phyloP scores from a whole-genome alignment of 1,140 invertebrate genomes.

The Arion vulgaris region DNA sequence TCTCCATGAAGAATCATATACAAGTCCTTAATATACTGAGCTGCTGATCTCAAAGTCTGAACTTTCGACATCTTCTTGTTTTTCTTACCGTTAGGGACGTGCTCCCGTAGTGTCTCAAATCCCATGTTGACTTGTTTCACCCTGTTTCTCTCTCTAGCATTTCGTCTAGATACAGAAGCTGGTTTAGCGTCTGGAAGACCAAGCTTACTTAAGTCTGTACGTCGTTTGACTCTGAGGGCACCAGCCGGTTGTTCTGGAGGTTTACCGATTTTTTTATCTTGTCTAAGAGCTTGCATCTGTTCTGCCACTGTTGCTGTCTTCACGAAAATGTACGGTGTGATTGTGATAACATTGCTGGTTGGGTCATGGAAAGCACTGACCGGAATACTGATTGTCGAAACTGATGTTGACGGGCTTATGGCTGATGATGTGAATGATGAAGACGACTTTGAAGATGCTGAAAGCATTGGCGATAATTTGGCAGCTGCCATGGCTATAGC shows the following conservation, averaged over 20 bases:
- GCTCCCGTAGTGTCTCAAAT: slow-evolving; percentile 69
- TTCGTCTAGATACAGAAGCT: slow-evolving; percentile 89
- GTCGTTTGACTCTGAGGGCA: slow-evolving; percentile 62
- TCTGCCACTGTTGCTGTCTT: slow-evolving; percentile 64
- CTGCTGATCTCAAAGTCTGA: slow-evolving; percentile 91
- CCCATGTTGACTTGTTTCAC: slow-evolving; percentile 93
- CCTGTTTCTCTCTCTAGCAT: slow-evolving; percentile 92
- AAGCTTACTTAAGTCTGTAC: slow-evolving; percentile 62
- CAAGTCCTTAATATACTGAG: slow-evolving; percentile 91
- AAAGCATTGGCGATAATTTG: neutral
- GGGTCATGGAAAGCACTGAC: slow-evolving; percentile 48
- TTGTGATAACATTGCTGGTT: slow-evolving; percentile 47
- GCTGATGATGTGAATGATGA: neutral
- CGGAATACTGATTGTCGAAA: slow-evolving; percentile 46
- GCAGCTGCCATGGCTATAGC: slow-evolving; percentile 24
- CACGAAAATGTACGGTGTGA: slow-evolving; percentile 60
- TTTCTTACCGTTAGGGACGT: slow-evolving; percentile 75
- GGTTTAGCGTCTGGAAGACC: slow-evolving; percentile 74
- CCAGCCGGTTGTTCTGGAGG: slow-evolving; percentile 51
- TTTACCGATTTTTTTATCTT: slow-evolving; percentile 54
- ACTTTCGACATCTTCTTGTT: slow-evolving; percentile 81
- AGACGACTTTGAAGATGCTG: neutral
- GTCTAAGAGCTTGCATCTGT: slow-evolving; percentile 59
- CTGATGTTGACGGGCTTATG: neutral
- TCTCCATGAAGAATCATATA: slow-evolving; percentile 81